Evolutionary conservation across 2,888 invertebrate genomes (phyloP).

Genomic region (Euphydryas editha): DNA sequence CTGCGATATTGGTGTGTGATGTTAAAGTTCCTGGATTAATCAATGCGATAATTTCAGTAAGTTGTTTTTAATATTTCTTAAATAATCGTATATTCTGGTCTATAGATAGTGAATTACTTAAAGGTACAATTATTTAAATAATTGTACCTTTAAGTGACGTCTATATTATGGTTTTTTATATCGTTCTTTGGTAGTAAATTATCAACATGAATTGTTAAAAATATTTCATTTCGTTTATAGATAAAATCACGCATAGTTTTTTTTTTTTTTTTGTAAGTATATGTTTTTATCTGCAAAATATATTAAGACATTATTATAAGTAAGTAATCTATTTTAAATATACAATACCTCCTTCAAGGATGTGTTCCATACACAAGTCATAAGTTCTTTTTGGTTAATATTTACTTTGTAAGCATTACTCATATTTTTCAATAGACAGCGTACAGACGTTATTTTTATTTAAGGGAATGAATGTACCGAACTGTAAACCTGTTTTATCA

Average conservation of each 20-base stretch:
- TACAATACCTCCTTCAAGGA: no score
- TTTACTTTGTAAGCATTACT: neutral
- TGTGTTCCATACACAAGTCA: no score
- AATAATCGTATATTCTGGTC: neutral
- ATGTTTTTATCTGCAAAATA: neutral
- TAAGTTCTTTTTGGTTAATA: no score
- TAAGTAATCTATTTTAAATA: no score
- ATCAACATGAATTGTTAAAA: neutral
- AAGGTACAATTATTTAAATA: no score
- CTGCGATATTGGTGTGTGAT: constrained; percentile 22
- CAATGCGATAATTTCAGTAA: constrained; percentile 1
- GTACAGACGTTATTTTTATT: neutral
- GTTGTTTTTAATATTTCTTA: constrained; percentile 1
- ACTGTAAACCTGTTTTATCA: constrained; percentile 4
- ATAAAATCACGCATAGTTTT: neutral
- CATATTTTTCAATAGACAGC: neutral
- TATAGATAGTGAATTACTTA: neutral
- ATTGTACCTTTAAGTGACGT: neutral
- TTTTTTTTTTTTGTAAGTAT: neutral
- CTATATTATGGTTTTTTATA: neutral
- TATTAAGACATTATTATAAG: neutral
- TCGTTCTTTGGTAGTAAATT: neutral
- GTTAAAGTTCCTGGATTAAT: neutral
- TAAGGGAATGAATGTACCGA: neutral
- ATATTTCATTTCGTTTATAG: neutral